phyloP scores from a whole-genome alignment of 1,140 invertebrate genomes.

The Drosophila pruinosa region DNA sequence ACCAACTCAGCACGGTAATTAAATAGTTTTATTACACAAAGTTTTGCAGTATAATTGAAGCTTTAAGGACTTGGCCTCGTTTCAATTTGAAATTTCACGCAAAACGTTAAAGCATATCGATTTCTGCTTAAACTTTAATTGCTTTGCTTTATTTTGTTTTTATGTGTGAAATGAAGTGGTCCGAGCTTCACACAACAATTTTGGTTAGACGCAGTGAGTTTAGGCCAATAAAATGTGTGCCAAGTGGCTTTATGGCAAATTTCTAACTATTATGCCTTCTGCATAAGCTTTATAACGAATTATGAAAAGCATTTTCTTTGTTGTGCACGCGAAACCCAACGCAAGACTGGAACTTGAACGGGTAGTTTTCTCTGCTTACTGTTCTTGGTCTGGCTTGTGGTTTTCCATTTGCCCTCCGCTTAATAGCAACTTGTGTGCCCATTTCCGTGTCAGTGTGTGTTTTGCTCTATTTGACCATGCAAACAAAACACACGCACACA shows the following conservation, averaged over 20 bases:
- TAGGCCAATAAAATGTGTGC: not conserved
- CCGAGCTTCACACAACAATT: not conserved
- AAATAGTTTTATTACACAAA: not conserved
- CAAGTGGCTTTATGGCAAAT: not conserved
- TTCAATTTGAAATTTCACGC: not conserved
- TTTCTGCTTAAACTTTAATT: conserved; percentile 1
- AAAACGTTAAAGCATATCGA: not conserved
- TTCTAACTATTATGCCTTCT: not conserved
- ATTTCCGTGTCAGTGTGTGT: conserved; percentile 3
- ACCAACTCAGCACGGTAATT: not conserved
- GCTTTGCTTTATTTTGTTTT: not conserved
- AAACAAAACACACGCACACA: conserved; percentile 15
- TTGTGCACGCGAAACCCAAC: conserved; percentile 33
- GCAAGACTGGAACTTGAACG: conserved; percentile 23
- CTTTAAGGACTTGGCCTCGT: not conserved
- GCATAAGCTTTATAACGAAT: conserved; percentile 6
- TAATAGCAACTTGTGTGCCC: not conserved
- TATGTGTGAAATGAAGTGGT: not conserved
- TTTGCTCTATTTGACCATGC: conserved; percentile 15
- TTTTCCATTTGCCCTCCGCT: not conserved
- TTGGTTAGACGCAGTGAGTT: not conserved
- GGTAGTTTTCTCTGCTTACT: conserved; percentile 4
- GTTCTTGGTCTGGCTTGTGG: not conserved
- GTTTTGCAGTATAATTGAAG: not conserved
- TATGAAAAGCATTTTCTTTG: conserved; percentile 26